Base-by-base conservation (phyloP, 2,888 invertebrate species). In the Carpatolechia fugitivella region DNA sequence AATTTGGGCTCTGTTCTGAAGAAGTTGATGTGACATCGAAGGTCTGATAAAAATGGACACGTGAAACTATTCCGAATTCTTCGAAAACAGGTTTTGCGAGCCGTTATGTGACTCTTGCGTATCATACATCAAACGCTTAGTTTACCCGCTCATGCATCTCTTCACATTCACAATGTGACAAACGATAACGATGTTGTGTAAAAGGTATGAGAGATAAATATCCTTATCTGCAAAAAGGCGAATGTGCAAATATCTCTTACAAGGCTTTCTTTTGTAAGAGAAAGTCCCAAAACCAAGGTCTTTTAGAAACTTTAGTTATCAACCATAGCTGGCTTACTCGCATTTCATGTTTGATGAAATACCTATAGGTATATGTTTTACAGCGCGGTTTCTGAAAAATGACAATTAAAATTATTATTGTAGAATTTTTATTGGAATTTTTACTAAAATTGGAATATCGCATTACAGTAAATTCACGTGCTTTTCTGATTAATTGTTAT, bases 91-190 rank as follows among this genome's bases (percentile, higher is more conserved):
- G 52, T 52, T 52, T 33, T 5, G 24, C 11, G 3, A 14, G 30
- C 52, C 52, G 41, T 52, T 52, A 41, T 18, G 24, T 41, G 29
- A 31, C 29, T 38, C n/a, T n/a, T n/a, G n/a, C 16, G 18, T 48
- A 18, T 35, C 31, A 48, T 48, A 48, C 33, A 48, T 48, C 48
- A 48, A 41, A 13, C 10, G 20, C 7, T 20, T 14, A 38, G 41
- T 24, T 44, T 24, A 29, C 13, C 20, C 11, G 24, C 20, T 29
- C 18, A 10, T 14, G 16, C 18, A 14, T 6, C 16, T 41, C 2
- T 41, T 10, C 11, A 10, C 20, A 20, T 20, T 29, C n/a, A 13
- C n/a, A 44, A 4, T 24, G 29, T 24, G 20, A 29, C 20, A 13
- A 13, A 29, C n/a, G 44, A 44, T 29, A 44, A 44, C 6, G 3